These are phyloP conservation scores for Paraplagusia blochii DNA, from an alignment of 2,113 vertebrate genomes.

Conservation along the genomic window DNA sequence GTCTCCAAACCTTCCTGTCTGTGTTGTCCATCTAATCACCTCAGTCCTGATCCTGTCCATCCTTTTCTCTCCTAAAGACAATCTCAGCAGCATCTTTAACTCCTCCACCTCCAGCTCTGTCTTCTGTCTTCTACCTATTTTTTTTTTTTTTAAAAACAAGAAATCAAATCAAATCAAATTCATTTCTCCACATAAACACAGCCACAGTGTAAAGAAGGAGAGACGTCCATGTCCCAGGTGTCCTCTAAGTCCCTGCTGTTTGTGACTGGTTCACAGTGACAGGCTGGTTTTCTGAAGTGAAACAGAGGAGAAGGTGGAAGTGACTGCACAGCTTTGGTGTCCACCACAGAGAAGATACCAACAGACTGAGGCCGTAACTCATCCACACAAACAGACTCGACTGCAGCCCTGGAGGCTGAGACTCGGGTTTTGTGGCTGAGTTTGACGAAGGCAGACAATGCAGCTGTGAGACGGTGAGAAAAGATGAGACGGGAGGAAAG, in stretches of 20 bases:
- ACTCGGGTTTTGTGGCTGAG: conserved; percentile 58
- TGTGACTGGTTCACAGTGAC: conserved; percentile 47
- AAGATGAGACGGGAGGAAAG: conserved; percentile 9
- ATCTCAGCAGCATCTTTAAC: too few species aligned
- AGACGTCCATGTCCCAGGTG: conserved; percentile 66
- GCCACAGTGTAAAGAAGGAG: conserved; percentile 43
- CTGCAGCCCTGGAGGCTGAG: conserved; percentile 62
- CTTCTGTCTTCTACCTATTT: too few species aligned
- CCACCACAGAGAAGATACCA: conserved; percentile 74
- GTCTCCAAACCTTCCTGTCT: too few species aligned
- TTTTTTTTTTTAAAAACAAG: too few species aligned
- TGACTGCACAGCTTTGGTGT: conserved; percentile 68
- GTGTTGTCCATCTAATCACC: too few species aligned
- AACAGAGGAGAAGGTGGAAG: conserved; percentile 73
- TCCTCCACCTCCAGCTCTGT: too few species aligned
- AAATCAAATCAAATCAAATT: neutral
- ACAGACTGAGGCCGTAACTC: conserved; percentile 73
- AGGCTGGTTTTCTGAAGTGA: conserved; percentile 46
- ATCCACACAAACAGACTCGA: conserved; percentile 76
- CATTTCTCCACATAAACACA: conserved; percentile 44
- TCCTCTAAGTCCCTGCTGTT: conserved; percentile 39
- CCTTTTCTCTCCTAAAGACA: too few species aligned
- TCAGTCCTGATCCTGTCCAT: too few species aligned
- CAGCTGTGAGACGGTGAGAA: conserved; percentile 48
- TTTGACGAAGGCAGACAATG: conserved; percentile 65